Base-by-base conservation (phyloP, 2,797 vertebrate genomes). In the Enteromius thamalakanensis region DNA sequence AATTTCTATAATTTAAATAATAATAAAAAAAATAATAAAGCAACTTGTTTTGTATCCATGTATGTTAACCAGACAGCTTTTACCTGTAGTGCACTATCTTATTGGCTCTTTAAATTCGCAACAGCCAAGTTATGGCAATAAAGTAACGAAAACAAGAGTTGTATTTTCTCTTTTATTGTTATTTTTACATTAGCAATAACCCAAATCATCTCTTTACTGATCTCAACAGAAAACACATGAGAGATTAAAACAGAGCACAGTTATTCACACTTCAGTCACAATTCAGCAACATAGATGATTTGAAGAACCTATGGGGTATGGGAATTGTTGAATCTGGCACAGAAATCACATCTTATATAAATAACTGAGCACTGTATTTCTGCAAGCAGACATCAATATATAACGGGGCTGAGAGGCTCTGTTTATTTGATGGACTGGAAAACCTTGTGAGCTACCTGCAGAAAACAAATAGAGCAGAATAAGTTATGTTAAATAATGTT, bases 391-490 rank as follows among this genome's bases (percentile, higher is more conserved):
- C 26, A 60, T 79, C 6, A 71, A 75, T 86, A 74, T 80, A 85
- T 45, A 84, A 34, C 7, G 7, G 64, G 81, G 81, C 64, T 47
- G 51, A 76, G 6, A 26, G 29, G 29, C 53, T 40, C 34, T 53
- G 78, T 69, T 91, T 86, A 95, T 91, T 95, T 95, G 76, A 94
- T 86, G 4, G 93, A 92, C 85, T 94, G 90, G 83, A 95, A 95
- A 26, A 95, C 86, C 86, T 94, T 94, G 89, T 94, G 92, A 17
- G 94, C 77, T 91, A 95, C 95, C 94, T 95, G 65, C 86, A 82
- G 82, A 81, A 40, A 87, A 80, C 51, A 6, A 68, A 86, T 2
- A 75, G 29, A 76, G 26, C 70, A 2, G 15, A 23, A 45, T 7
- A 42, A 15, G 8, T 32, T 29, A 29, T 2, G 21, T 10, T 0